Conservation (phyloP, 2,888 invertebrate species). For the Hirtodrosophila alboralis region DNA sequence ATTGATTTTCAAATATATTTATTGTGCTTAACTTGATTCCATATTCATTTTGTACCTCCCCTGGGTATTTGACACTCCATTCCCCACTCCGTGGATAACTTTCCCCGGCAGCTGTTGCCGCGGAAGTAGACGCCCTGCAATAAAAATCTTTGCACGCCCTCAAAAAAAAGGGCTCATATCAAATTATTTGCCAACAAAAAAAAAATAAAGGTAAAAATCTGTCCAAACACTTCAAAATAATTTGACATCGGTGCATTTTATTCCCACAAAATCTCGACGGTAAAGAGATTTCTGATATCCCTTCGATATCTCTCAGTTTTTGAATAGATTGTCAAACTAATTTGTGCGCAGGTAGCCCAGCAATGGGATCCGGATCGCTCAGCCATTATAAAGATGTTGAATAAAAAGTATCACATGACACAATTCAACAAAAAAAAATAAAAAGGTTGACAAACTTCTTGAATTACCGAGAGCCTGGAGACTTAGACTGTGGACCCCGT, state of each 20-base stretch:
- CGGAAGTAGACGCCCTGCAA: slow-evolving; percentile 72
- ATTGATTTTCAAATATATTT: too few species aligned
- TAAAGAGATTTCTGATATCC: slow-evolving; percentile 37
- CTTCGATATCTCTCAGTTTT: slow-evolving; percentile 34
- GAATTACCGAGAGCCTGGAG: slow-evolving; percentile 48
- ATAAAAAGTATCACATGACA: slow-evolving; percentile 74
- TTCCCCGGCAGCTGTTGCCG: slow-evolving; percentile 61
- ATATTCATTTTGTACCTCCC: slow-evolving; percentile 7
- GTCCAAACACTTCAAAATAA: slow-evolving; percentile 84
- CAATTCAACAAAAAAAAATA: too few species aligned
- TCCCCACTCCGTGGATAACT: not conserved
- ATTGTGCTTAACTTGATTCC: not conserved
- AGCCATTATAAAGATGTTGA: slow-evolving; percentile 67
- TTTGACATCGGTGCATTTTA: slow-evolving; percentile 81
- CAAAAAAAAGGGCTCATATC: slow-evolving; percentile 57
- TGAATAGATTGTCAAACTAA: slow-evolving; percentile 75
- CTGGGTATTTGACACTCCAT: slow-evolving; percentile 2
- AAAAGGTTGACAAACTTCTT: slow-evolving; percentile 77
- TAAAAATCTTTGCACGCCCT: slow-evolving; percentile 50
- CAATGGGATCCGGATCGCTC: slow-evolving; percentile 16
- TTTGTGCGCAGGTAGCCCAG: slow-evolving; percentile 67
- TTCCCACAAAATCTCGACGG: slow-evolving; percentile 76
- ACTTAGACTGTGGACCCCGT: slow-evolving; percentile 26
- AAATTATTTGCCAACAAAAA: slow-evolving; percentile 64
- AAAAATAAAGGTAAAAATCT: slow-evolving; percentile 61